A percentile compares a stretch with the other conserved stretches of the same genome.
Conservation (phyloP, 64 coral and sea anemone species). For the Astreopora myriophthalma region DNA sequence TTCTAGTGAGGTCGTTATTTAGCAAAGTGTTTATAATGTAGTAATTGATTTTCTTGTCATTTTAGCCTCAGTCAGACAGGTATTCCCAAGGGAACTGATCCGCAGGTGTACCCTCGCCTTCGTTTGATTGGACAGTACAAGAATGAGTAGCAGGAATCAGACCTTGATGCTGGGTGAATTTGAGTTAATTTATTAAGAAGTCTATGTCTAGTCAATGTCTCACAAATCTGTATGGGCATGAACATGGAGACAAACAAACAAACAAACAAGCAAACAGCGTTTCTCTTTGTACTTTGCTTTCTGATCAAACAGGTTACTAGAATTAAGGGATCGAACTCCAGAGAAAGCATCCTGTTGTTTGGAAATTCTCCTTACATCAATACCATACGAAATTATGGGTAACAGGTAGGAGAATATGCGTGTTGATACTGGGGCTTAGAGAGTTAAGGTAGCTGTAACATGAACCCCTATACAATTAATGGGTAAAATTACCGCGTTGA, state of each 20-base stretch:
- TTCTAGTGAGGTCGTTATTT: too few species aligned
- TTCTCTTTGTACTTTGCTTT: too few species aligned
- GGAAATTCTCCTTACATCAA: too few species aligned
- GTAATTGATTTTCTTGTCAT: neutral
- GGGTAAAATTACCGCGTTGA: too few species aligned
- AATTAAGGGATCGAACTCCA: too few species aligned
- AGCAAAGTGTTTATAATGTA: neutral
- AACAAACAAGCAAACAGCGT: neutral
- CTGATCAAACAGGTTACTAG: too few species aligned
- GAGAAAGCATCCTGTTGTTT: too few species aligned
- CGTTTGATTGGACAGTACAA: slow-evolving; percentile 33
- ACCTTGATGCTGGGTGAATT: neutral
- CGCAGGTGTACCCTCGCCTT: neutral
- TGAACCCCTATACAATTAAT: too few species aligned
- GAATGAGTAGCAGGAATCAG: neutral
- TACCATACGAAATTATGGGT: too few species aligned
- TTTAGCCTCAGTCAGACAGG: slow-evolving; percentile 59
- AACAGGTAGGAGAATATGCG: too few species aligned
- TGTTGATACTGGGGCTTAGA: too few species aligned
- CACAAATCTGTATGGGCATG: neutral
- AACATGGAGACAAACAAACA: neutral
- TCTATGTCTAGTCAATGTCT: neutral
- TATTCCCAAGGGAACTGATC: slow-evolving; percentile 55
- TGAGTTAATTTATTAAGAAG: neutral
- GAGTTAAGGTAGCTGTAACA: too few species aligned